Evolutionary conservation across 2,888 invertebrate species (phyloP), one percentile per base, ranked within the genome.

Genomic region (Drosophila lutescens): DNA sequence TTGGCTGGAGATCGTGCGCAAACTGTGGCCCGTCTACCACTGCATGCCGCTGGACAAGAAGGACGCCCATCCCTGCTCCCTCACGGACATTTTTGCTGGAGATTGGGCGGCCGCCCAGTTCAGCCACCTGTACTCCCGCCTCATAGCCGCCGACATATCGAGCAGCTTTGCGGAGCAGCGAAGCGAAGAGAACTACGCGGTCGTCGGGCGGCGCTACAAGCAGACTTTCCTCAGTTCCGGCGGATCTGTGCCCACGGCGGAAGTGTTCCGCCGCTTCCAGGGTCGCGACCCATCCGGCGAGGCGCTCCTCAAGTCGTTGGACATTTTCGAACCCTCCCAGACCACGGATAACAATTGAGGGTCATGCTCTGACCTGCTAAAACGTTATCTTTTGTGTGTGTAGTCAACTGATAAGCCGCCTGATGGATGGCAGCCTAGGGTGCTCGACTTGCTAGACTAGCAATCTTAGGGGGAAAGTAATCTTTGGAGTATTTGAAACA

Each of bases 211-310:
- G 80, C 93, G 96, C 69, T 98, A 96, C 89, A 94, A 96, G 77
- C 95, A 97, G 63, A 97, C 97, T 2, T 97, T 96, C 92, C 93
- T 99, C 72, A 94, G 96, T 0, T 93, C 95, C 4, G 98, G 98
- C 8, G 98, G 98, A 4, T 95, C 96, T 71, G 94, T 95, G 76
- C 95, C 96, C 76, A 95, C 97, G 0, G 95, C 94, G 72, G 97
- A 98, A 93, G 95, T 97, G 7, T 99, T 99, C 92, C 94, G 98
- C 63, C 94, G 96, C 89, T 99, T 98, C 92, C 94, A 97, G 74
- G 98, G 98, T 1, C 94, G 98, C 54, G 98, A 99, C 92, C 98
- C 98, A 0, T 96, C 96, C 2, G 95, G 96, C 0, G 95, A 96
- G 89, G 97, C 97, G 0, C 92, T 98, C 41, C 92, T 98, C 0